These are phyloP conservation scores for Pogonus chalceus DNA, from an alignment of 1,140 invertebrate species.

Conservation along the genomic window DNA sequence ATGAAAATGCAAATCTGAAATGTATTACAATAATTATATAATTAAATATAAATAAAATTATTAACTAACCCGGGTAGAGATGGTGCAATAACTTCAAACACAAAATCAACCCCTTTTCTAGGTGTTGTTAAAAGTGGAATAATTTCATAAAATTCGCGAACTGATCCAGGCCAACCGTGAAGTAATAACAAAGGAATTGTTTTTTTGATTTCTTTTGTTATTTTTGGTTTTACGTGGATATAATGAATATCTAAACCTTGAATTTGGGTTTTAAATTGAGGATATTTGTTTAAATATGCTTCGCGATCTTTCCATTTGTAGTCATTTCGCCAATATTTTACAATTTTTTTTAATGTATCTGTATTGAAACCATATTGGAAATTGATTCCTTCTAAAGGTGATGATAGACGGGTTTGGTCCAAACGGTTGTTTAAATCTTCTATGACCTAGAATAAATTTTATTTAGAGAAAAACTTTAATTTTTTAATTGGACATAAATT, in stretches of 20 bases:
- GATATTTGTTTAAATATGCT: constrained; percentile 53
- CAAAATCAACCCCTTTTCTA: constrained; percentile 45
- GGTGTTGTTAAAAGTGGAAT: constrained; percentile 59
- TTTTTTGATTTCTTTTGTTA: constrained; percentile 38
- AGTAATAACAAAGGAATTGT: constrained; percentile 63
- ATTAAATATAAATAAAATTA: no score
- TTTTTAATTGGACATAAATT: no score
- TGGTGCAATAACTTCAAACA: constrained; percentile 70
- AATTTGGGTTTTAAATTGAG: constrained; percentile 63
- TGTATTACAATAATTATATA: background rate
- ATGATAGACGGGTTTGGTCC: constrained; percentile 41
- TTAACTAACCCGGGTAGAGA: constrained; percentile 41
- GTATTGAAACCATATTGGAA: constrained; percentile 74
- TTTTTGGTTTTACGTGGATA: constrained; percentile 52
- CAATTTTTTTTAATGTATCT: constrained; percentile 50
- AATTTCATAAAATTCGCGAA: constrained; percentile 76
- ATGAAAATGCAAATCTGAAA: constrained; percentile 78
- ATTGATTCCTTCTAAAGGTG: constrained; percentile 53
- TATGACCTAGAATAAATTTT: constrained; percentile 53
- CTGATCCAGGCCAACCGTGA: constrained; percentile 87
- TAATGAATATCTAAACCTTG: constrained; percentile 68
- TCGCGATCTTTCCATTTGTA: constrained; percentile 67
- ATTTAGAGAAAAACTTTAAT: constrained; percentile 17
- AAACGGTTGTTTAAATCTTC: constrained; percentile 51
- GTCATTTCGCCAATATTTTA: constrained; percentile 51